Percentiles rank a stretch among this genome's conserved stretches.
phyloP scores from a whole-genome alignment of 2,113 vertebrate genomes.

The Callopanchax toddi region DNA sequence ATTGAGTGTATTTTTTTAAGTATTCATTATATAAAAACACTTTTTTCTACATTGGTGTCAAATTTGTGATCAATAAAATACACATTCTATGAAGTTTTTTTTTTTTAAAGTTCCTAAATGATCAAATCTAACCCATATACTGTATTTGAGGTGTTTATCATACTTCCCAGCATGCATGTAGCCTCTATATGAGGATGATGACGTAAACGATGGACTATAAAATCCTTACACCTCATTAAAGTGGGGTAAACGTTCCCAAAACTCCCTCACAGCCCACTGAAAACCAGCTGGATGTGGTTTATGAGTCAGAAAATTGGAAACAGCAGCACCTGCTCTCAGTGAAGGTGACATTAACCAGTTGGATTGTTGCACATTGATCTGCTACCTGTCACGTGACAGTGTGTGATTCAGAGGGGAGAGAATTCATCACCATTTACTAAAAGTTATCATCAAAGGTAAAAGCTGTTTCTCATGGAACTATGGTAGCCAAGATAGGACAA shows the following conservation, averaged over 20 bases:
- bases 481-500: no score
- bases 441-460: no score
- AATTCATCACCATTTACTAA: no score
- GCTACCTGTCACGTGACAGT: constrained; percentile 11
- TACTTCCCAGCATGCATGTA: constrained; percentile 4
- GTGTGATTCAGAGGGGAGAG: constrained; percentile 74
- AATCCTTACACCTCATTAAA: constrained; percentile 47
- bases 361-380: constrained; percentile 29
- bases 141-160: not conserved
- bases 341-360: constrained; percentile 59
- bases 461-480: no score
- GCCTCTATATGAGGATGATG: constrained; percentile 43
- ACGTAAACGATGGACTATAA: constrained; percentile 41
- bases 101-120: not conserved
- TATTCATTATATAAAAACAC: no score
- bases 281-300: constrained; percentile 49
- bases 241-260: constrained; percentile 47
- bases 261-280: constrained; percentile 32
- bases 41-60: no score
- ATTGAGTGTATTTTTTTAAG: no score
- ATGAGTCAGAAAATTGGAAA: constrained; percentile 68
- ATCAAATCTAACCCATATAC: not conserved
- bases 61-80: no score
- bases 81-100: not conserved
- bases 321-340: constrained; percentile 51